A percentile compares a stretch with the other conserved stretches of the same genome.
Evolutionary conservation across 2,797 vertebrate genomes (phyloP).

Genomic region (Chiloscyllium punctatum): DNA sequence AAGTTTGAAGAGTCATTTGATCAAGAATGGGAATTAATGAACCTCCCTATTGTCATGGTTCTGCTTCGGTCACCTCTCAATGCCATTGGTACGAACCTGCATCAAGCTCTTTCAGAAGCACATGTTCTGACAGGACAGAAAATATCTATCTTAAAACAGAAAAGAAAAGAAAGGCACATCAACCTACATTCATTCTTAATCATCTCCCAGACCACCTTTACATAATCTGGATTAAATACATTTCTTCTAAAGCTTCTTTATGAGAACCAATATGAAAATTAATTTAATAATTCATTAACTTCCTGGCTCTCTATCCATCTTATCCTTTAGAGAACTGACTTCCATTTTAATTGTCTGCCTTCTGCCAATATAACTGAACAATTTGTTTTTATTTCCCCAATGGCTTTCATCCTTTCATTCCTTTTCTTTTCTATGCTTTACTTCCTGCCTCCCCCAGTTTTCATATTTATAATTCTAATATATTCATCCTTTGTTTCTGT

Average conservation of each 20-base stretch:
- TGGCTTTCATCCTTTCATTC: not conserved
- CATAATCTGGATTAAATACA: not conserved
- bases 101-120: not conserved
- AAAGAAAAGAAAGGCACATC: not conserved
- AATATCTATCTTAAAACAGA: not conserved
- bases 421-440: not conserved
- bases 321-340: slow-evolving; percentile 19
- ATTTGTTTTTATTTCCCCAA: slow-evolving; percentile 20
- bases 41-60: not conserved
- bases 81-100: not conserved
- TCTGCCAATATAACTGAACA: not conserved
- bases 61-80: not conserved
- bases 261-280: not conserved
- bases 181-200: not conserved
- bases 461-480: not conserved
- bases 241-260: not conserved
- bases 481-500: not conserved
- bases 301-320: not conserved
- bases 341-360: not conserved
- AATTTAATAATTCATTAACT: slow-evolving; percentile 30
- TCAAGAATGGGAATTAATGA: not conserved
- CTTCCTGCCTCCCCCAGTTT: not conserved
- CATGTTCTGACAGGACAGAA: not conserved
- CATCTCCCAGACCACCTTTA: not conserved
- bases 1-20: not conserved